Conservation (phyloP, 2,888 invertebrate species). For the Vesta saturnalis region DNA sequence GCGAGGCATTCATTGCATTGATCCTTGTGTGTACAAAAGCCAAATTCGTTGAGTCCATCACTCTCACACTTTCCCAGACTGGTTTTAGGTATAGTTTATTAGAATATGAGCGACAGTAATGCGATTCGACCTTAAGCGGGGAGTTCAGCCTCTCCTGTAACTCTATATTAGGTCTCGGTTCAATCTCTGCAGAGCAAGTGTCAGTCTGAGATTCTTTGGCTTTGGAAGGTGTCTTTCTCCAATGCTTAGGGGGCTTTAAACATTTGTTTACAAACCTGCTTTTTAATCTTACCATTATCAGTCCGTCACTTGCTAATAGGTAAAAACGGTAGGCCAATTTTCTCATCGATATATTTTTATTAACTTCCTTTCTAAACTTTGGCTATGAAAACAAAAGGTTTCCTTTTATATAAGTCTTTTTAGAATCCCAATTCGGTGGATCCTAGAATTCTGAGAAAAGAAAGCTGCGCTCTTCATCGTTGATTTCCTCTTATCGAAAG, state of each 20-base stretch:
- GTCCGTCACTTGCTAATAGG: too few species aligned
- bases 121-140: not conserved
- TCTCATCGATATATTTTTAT: too few species aligned
- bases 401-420: too few species aligned
- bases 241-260: not conserved
- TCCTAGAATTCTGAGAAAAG: constrained; percentile 6
- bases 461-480: not conserved
- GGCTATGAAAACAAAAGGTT: too few species aligned
- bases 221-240: not conserved
- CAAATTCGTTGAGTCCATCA: not conserved
- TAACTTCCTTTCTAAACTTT: too few species aligned
- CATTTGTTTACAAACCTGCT: too few species aligned
- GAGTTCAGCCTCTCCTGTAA: not conserved
- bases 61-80: not conserved
- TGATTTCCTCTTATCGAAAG: not conserved
- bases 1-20: constrained; percentile 2
- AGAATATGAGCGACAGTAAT: not conserved
- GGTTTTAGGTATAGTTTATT: not conserved
- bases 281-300: too few species aligned
- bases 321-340: not conserved
- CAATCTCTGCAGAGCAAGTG: not conserved
- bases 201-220: not conserved
- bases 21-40: not conserved
- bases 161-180: too few species aligned
- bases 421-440: too few species aligned